A percentile compares a stretch with the other conserved stretches of the same genome.
Conservation (phyloP, 2,888 invertebrate genomes). For the Drosophila imparisetae region DNA sequence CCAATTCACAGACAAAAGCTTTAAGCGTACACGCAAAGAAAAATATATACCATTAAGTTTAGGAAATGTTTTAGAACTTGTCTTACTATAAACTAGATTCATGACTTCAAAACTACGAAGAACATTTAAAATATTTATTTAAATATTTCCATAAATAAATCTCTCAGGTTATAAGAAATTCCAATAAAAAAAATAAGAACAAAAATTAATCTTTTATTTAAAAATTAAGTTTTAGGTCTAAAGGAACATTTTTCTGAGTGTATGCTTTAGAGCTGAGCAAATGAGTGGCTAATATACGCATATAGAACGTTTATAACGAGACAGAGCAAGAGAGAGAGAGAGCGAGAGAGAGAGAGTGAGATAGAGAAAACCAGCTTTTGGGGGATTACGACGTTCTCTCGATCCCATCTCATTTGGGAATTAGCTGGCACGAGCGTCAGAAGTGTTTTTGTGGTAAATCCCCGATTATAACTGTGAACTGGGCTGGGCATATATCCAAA, state of each 20-base stretch:
- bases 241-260: not conserved
- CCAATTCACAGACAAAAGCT: constrained; percentile 38
- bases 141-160: too few relatives aligned
- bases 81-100: not conserved
- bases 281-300: constrained; percentile 1
- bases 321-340: not conserved
- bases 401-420: constrained; percentile 44
- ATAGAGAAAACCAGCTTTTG: constrained; percentile 22
- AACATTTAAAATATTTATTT: too few relatives aligned
- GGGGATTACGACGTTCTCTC: constrained; percentile 33
- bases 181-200: too few relatives aligned
- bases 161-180: not conserved
- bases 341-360: not conserved
- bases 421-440: constrained; percentile 49
- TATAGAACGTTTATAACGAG: not conserved
- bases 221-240: not conserved
- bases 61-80: not conserved
- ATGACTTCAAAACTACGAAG: not conserved
- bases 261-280: not conserved
- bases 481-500: constrained; percentile 54
- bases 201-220: too few relatives aligned
- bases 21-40: constrained; percentile 12
- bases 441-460: constrained; percentile 24
- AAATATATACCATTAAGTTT: too few relatives aligned
- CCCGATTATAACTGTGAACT: constrained; percentile 34